Conservation (phyloP, 1,140 invertebrate species). For the Cotesia typhae region DNA sequence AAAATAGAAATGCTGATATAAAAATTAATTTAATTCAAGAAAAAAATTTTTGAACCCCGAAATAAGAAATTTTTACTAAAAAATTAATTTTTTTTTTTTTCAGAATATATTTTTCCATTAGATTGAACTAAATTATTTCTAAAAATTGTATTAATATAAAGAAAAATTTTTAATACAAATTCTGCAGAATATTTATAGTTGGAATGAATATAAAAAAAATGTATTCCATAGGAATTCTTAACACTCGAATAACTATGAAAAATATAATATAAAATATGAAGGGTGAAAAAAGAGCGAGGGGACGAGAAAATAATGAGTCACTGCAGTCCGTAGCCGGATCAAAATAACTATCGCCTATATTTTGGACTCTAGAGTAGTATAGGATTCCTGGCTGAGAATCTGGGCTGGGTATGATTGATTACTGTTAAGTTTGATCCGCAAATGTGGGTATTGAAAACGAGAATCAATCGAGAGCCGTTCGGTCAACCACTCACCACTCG, state of each 20-base stretch:
- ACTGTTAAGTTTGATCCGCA: slow-evolving; percentile 40
- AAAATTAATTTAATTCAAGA: too few relatives aligned
- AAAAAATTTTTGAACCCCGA: too few relatives aligned
- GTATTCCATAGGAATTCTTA: too few relatives aligned
- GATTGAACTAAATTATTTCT: too few relatives aligned
- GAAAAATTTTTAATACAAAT: too few relatives aligned
- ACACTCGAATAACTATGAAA: not conserved
- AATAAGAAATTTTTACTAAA: too few relatives aligned
- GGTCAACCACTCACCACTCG: slow-evolving; percentile 5
- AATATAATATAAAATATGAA: not conserved
- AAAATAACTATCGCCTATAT: not conserved
- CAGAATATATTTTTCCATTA: too few relatives aligned
- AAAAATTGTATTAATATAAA: too few relatives aligned
- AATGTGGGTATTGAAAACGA: slow-evolving; percentile 39
- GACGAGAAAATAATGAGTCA: slow-evolving; percentile 61
- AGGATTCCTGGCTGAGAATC: slow-evolving; percentile 8
- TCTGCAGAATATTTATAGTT: too few relatives aligned
- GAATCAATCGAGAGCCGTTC: slow-evolving; percentile 16
- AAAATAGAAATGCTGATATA: too few relatives aligned
- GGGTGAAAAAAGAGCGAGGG: slow-evolving; percentile 48
- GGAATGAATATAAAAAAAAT: too few relatives aligned
- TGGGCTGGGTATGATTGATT: slow-evolving; percentile 23
- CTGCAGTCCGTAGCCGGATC: slow-evolving; percentile 36
- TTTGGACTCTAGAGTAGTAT: not conserved
- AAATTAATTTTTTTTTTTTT: too few relatives aligned